Evolutionary conservation across 2,888 invertebrate genomes (phyloP).

Genomic region (Cryptops parisi): DNA sequence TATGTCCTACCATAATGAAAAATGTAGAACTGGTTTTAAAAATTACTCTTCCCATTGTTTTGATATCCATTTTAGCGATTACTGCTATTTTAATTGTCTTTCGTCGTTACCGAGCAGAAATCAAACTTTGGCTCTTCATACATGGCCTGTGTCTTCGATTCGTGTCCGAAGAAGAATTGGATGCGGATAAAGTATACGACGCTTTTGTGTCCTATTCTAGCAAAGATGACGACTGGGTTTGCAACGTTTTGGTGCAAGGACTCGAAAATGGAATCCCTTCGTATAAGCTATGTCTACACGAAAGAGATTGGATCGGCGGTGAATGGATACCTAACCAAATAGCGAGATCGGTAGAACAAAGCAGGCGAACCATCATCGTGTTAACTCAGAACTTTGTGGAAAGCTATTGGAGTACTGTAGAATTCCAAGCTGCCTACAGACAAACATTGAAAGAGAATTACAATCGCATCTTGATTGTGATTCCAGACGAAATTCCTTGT

Average conservation of each 20-base stretch:
- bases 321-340: constrained; percentile 24
- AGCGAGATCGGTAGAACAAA: constrained; percentile 23
- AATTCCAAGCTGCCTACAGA: constrained; percentile 24
- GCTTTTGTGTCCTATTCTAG: constrained; percentile 64
- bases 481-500: constrained; percentile 23
- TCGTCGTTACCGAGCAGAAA: constrained; percentile 32
- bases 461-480: constrained; percentile 24
- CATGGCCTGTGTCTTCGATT: constrained; percentile 45
- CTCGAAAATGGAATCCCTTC: constrained; percentile 43
- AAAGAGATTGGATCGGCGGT: constrained; percentile 24
- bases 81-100: constrained; percentile 15
- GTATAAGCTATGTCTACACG: constrained; percentile 23
- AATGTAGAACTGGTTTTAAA: too few species aligned
- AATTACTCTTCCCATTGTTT: too few species aligned
- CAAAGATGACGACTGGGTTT: constrained; percentile 51
- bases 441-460: constrained; percentile 25
- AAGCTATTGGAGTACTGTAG: constrained; percentile 24
- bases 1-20: too few species aligned
- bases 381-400: constrained; percentile 22
- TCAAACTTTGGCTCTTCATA: constrained; percentile 52
- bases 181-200: too few species aligned
- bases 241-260: constrained; percentile 46
- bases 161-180: constrained; percentile 44
- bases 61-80: constrained; percentile 14
- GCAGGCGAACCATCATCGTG: constrained; percentile 23